phyloP scores from a whole-genome alignment of 2,113 vertebrate species.

The Perca flavescens region DNA sequence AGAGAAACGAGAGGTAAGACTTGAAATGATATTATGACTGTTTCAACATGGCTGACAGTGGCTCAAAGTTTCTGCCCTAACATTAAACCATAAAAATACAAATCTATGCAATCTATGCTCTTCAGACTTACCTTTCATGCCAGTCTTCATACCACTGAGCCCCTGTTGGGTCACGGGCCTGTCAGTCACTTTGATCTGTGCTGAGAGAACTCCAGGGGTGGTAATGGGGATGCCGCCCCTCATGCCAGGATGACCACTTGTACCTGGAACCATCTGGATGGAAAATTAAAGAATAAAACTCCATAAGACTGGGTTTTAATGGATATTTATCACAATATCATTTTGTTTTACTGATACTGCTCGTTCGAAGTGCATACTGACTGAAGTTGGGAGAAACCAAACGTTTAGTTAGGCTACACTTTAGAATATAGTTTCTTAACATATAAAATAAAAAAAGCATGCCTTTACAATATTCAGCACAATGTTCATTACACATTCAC shows the following conservation, averaged over 20 bases:
- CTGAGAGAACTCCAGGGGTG: constrained; percentile 88
- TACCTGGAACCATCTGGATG: constrained; percentile 89
- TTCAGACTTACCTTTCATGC: constrained; percentile 88
- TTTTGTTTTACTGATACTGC: too few species aligned
- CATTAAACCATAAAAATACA: neutral
- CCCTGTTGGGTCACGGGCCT: constrained; percentile 97
- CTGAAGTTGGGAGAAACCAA: too few species aligned
- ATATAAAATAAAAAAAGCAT: too few species aligned
- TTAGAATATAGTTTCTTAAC: too few species aligned
- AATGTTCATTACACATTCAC: too few species aligned
- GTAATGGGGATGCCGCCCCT: constrained; percentile 81
- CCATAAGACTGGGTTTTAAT: neutral
- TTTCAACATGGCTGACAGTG: neutral
- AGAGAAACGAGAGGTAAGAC: neutral
- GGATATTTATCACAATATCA: too few species aligned
- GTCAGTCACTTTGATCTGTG: constrained; percentile 95
- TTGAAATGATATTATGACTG: neutral
- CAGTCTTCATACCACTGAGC: constrained; percentile 97
- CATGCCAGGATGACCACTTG: constrained; percentile 86
- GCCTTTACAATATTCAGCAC: too few species aligned
- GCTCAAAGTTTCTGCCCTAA: neutral
- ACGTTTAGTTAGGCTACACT: too few species aligned
- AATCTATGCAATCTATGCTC: neutral
- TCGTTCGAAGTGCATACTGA: too few species aligned
- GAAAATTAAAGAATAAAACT: neutral